A percentile compares a stretch with the other conserved stretches of the same genome.
Evolutionary conservation across 2,888 invertebrate genomes (phyloP).

Genomic region (Philaethria dido): DNA sequence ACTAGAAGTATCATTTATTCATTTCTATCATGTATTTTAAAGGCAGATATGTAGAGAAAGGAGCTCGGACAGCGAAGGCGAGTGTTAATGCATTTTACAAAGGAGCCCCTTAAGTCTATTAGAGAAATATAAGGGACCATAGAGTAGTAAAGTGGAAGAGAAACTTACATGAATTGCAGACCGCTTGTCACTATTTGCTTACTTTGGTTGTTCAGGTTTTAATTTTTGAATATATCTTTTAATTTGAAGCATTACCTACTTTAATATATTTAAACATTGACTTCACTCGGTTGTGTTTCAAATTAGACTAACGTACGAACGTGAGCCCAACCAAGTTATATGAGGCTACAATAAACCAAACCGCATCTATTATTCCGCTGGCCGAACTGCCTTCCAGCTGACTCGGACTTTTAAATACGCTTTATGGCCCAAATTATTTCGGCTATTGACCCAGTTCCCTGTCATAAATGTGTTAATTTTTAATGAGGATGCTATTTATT

Average conservation of each 20-base stretch:
- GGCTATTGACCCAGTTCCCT: conserved; percentile 70
- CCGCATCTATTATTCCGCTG: conserved; percentile 78
- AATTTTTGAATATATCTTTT: background rate
- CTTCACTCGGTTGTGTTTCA: conserved; percentile 76
- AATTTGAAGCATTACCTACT: conserved; percentile 24
- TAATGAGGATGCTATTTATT: conserved; percentile 54
- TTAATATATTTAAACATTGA: conserved; percentile 56
- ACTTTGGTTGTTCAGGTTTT: background rate
- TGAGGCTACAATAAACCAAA: conserved; percentile 79
- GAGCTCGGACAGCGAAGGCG: no score
- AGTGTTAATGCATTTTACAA: no score
- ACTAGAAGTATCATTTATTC: no score
- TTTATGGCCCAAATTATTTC: conserved; percentile 70
- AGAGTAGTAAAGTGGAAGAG: background rate
- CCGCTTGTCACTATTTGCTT: background rate
- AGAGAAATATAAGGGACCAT: background rate
- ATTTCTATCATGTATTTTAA: no score
- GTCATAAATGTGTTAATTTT: conserved; percentile 58
- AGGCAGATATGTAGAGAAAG: no score
- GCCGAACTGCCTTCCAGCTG: conserved; percentile 67
- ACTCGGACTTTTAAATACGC: conserved; percentile 73
- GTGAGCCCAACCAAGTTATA: conserved; percentile 72
- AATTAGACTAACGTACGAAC: conserved; percentile 75
- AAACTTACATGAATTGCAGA: background rate
- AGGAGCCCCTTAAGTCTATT: no score